These are phyloP conservation scores for Trigoniulus corallinus DNA, from an alignment of 1,140 invertebrate genomes.

Conservation along the genomic window DNA sequence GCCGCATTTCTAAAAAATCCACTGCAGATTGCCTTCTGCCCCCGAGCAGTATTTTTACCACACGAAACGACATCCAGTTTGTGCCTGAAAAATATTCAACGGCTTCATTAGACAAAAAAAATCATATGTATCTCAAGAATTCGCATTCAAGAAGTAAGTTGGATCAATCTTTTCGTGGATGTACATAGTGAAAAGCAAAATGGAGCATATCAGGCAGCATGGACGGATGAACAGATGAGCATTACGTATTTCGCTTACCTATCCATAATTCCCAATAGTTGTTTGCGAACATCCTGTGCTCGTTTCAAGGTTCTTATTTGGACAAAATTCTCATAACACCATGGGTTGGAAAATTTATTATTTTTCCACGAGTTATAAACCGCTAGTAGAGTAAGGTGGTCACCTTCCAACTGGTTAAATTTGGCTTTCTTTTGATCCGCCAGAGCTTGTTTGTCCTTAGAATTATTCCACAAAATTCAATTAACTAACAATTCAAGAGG, in stretches of 20 bases:
- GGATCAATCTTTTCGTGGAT: background rate
- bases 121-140: too few relatives aligned
- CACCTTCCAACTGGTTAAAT: constrained; percentile 96
- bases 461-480: constrained; percentile 3
- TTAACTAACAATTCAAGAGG: background rate
- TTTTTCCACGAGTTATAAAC: constrained; percentile 99
- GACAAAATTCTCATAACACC: constrained; percentile 99
- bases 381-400: constrained; percentile 91
- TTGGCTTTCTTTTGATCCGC: constrained; percentile 99
- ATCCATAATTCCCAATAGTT: constrained; percentile 95
- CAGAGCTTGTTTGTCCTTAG: constrained; percentile 93
- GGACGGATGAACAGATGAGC: too few relatives aligned
- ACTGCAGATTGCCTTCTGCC: constrained; percentile 97
- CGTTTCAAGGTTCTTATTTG: constrained; percentile 92
- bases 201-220: too few relatives aligned
- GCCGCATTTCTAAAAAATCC: constrained; percentile 98
- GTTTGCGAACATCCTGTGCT: constrained; percentile 96
- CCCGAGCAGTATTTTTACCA: constrained; percentile 81
- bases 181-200: too few relatives aligned
- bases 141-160: too few relatives aligned
- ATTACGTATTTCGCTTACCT: constrained; percentile 31
- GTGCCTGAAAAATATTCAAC: constrained; percentile 50
- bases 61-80: constrained; percentile 95
- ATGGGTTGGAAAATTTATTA: constrained; percentile 96
- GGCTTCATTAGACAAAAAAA: too few relatives aligned